Evolutionary conservation across 2,113 vertebrate genomes (phyloP), one percentile per base, ranked within the genome.

Genomic region (Cathartes aura): DNA sequence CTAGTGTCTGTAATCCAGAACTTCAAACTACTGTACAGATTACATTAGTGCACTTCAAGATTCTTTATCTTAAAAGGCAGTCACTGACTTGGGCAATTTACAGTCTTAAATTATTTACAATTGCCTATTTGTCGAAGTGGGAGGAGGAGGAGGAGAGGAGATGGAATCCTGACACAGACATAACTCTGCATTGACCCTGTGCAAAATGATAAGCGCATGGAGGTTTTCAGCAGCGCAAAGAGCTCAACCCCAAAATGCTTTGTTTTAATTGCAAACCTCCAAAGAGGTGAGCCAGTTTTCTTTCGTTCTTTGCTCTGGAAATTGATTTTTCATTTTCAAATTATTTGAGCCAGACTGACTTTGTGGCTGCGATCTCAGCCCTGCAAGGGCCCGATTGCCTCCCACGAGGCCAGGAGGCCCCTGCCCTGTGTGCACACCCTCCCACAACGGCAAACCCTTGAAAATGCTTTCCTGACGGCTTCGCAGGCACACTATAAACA

Each of bases 71-170:
- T 80, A 90, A 73, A 75, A 86, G 34, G 47, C 22, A 90, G 48
- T 30, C 62, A 48, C 40, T 70, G 66, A 38, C 93, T 86, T 23
- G 55, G 81, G 60, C 75, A 81, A 93, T 47, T 75, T 82, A 68
- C 36, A 52, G 38, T 40, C 58, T 59, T 92, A 60, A 86, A 94
- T 95, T 91, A 64, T 91, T 96, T 85, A 88, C 70, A 93, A 32
- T 8, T 78, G 36, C 27, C 90, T 91, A 40, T 75, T 87, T 3
- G 7, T 91, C 60, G 68, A 63, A 94, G 87, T 0, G 0, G 42
- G 2, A 55, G 70, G 14, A 87, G 45, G 15, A 56, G 27, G 48
- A 78, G 60, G 42, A 63, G 59, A 79, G 32, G 53, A 67, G 48
- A 38, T 1, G 26, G 43, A 84, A 82, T 68, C 48, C 43, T 63